phyloP scores from a whole-genome alignment of 2,888 invertebrate genomes.

The Troides oblongomaculatus region DNA sequence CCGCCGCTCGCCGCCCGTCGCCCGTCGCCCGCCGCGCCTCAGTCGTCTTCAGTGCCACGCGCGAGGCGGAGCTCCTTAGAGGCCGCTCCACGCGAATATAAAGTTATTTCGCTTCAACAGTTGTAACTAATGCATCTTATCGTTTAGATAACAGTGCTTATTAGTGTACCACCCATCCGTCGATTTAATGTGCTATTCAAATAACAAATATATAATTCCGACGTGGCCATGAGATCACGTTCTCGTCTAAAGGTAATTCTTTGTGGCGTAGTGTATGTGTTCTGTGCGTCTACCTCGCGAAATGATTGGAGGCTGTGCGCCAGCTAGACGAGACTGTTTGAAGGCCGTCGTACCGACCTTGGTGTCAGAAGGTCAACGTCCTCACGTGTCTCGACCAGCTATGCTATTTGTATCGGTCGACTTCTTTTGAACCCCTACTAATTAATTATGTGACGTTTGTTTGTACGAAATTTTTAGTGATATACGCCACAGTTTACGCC shows the following conservation, averaged over 20 bases:
- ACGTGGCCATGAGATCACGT: slow-evolving; percentile 74
- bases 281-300: slow-evolving; percentile 55
- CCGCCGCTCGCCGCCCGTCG: slow-evolving; percentile 43
- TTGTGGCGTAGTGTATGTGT: slow-evolving; percentile 54
- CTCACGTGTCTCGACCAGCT: slow-evolving; percentile 58
- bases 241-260: slow-evolving; percentile 65
- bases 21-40: slow-evolving; percentile 54
- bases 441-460: slow-evolving; percentile 1
- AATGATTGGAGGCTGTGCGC: slow-evolving; percentile 48
- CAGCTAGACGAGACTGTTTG: slow-evolving; percentile 57
- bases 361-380: slow-evolving; percentile 75
- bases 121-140: slow-evolving; percentile 66
- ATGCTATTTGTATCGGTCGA: slow-evolving; percentile 13
- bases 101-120: slow-evolving; percentile 40
- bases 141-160: slow-evolving; percentile 67
- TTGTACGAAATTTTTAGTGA: neutral
- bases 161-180: slow-evolving; percentile 57
- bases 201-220: slow-evolving; percentile 56
- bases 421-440: slow-evolving; percentile 12
- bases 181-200: slow-evolving; percentile 46
- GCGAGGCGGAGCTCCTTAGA: slow-evolving; percentile 67
- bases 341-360: slow-evolving; percentile 79
- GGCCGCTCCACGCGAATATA: slow-evolving; percentile 54
- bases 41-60: slow-evolving; percentile 58
- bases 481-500: neutral